Evolutionary conservation across 2,797 vertebrate genomes (phyloP), one percentile per base, ranked within the genome.

Genomic region (Acrossocheilus wenchowensis): DNA sequence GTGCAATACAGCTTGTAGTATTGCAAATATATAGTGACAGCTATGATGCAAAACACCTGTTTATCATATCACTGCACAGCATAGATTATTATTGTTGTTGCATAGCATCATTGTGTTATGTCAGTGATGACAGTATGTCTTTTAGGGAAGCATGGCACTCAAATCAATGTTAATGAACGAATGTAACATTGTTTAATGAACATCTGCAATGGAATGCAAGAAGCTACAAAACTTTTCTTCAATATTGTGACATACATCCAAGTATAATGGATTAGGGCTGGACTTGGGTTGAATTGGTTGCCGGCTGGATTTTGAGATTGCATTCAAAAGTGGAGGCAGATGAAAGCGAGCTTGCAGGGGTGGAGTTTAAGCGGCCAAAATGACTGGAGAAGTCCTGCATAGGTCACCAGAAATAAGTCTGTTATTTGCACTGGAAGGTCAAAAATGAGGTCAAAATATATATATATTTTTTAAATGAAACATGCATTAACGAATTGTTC

Each of bases 31-130:
- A 54, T 43, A 50, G n/a, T 34, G 73, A 75, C 73, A 75, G 73
- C 73, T 48, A 75, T 75, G 45, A 75, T 50, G 26, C 45, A 30
- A 50, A 77, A 75, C 73, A 75, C 73, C 73, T 52, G 73, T 77
- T 77, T 50, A 77, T 50, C 45, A 52, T 77, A 77, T 52, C 74
- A 54, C 48, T 54, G 48, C 26, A 54, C 48, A 77, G n/a, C 48
- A 34, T 21, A 23, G 7, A 54, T 34, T 19, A 54, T 34, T 19
- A 73, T 54, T 36, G 45, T 50, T 77, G 48, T 54, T 77, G 48
- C 74, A 77, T 77, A 52, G 74, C 74, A 52, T 19, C 30, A 52
- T 30, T 50, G 74, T 77, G 26, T 77, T 77, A 54, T 52, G 26
- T 50, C 45, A 50, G 26, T 50, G 30, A n/a, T 23, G 3, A 69